phyloP scores from a whole-genome alignment of 2,888 invertebrate species.

The Scotopteryx bipunctaria region DNA sequence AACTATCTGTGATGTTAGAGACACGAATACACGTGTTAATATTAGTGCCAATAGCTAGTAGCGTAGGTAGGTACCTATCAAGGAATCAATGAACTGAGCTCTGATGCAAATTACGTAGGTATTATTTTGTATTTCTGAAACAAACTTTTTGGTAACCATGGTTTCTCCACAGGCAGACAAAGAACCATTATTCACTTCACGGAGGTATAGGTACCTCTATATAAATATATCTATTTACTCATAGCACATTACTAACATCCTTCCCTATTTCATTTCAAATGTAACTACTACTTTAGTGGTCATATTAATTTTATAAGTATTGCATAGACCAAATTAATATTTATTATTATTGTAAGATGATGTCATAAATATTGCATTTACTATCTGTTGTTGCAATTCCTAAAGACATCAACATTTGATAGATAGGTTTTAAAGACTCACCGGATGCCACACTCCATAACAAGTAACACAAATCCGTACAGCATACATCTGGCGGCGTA shows the following conservation, averaged over 20 bases:
- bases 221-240: no score
- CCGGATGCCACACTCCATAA: constrained; percentile 85
- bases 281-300: no score
- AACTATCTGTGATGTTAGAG: no score
- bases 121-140: constrained; percentile 3
- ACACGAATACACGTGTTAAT: constrained; percentile 13
- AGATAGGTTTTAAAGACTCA: constrained; percentile 49
- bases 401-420: not conserved
- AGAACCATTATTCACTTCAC: no score
- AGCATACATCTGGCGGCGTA: constrained; percentile 84
- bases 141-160: not conserved
- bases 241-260: no score
- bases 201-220: no score
- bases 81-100: constrained; percentile 9
- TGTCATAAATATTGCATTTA: no score
- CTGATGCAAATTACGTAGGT: constrained; percentile 3
- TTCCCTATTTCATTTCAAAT: no score
- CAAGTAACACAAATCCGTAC: constrained; percentile 82
- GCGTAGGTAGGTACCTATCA: no score
- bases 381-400: not conserved
- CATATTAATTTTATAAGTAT: no score
- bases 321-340: no score
- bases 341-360: no score
- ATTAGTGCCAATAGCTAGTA: constrained; percentile 9
- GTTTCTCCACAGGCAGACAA: not conserved